Conservation (phyloP, 2,797 vertebrate genomes). For the Parambassis ranga region DNA sequence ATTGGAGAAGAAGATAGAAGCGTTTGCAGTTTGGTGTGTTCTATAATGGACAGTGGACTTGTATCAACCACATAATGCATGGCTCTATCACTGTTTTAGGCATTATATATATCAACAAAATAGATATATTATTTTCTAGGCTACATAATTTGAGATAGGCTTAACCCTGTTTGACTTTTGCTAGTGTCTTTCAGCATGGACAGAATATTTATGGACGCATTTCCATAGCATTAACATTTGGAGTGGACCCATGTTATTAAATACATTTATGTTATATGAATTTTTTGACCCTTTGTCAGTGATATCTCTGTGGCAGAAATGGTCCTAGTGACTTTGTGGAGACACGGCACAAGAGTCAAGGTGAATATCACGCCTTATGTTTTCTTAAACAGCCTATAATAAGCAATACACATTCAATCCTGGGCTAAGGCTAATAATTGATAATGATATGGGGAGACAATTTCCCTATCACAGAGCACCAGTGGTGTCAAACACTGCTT, state of each 20-base stretch:
- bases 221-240: conserved; percentile 59
- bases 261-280: conserved; percentile 26
- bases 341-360: conserved; percentile 47
- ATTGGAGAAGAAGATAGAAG: conserved; percentile 49
- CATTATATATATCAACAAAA: background rate
- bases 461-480: conserved; percentile 62
- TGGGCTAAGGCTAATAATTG: conserved; percentile 47
- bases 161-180: background rate
- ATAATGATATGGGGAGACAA: conserved; percentile 35
- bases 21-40: conserved; percentile 33
- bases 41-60: background rate
- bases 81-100: background rate
- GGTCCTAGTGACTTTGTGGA: conserved; percentile 41
- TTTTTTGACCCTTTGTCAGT: conserved; percentile 38
- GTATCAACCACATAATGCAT: background rate
- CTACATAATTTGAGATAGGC: background rate
- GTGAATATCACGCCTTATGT: conserved; percentile 37
- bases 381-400: conserved; percentile 27
- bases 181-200: background rate
- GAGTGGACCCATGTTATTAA: conserved; percentile 33
- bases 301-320: conserved; percentile 34
- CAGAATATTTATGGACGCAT: conserved; percentile 52
- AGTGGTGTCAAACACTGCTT: conserved; percentile 41
- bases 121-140: conserved; percentile 6
- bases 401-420: conserved; percentile 31